phyloP scores from a whole-genome alignment of 2,113 vertebrate species.

The Epinephelus moara region DNA sequence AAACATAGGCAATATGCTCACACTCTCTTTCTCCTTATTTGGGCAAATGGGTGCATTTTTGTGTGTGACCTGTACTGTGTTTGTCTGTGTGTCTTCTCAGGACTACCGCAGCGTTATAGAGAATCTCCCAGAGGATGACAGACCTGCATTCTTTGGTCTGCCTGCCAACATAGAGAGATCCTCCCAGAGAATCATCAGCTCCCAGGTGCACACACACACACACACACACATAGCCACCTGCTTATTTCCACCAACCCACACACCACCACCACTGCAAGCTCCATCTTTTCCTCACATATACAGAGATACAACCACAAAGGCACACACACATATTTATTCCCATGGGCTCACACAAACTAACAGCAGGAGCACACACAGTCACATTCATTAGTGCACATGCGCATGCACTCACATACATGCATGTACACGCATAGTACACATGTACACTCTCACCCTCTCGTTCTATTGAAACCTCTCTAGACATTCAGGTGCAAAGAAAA shows the following conservation, averaged over 20 bases:
- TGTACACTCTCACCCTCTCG: not conserved
- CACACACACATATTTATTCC: not conserved
- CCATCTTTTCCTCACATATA: not conserved
- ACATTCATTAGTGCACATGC: constrained; percentile 6
- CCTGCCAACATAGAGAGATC: constrained; percentile 96
- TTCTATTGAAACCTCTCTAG: not conserved
- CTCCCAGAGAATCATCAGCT: constrained; percentile 93
- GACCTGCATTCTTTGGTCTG: constrained; percentile 94
- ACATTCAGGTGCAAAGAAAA: not conserved
- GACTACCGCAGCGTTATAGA: constrained; percentile 93
- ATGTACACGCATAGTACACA: not conserved
- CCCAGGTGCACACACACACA: constrained; percentile 85
- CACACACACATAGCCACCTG: constrained; percentile 31
- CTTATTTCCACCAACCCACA: constrained; percentile 14
- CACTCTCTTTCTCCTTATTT: not conserved
- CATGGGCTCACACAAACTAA: not conserved
- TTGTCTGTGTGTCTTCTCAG: constrained; percentile 78
- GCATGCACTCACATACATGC: not conserved
- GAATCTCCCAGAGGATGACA: constrained; percentile 95
- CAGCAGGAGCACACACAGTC: not conserved
- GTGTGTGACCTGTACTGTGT: constrained; percentile 45
- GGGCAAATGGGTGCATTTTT: constrained; percentile 12
- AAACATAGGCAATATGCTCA: not conserved
- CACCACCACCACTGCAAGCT: not conserved
- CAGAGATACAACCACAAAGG: constrained; percentile 3